Base-by-base conservation (phyloP, 2,888 invertebrate genomes). In the Eurois occulta region DNA sequence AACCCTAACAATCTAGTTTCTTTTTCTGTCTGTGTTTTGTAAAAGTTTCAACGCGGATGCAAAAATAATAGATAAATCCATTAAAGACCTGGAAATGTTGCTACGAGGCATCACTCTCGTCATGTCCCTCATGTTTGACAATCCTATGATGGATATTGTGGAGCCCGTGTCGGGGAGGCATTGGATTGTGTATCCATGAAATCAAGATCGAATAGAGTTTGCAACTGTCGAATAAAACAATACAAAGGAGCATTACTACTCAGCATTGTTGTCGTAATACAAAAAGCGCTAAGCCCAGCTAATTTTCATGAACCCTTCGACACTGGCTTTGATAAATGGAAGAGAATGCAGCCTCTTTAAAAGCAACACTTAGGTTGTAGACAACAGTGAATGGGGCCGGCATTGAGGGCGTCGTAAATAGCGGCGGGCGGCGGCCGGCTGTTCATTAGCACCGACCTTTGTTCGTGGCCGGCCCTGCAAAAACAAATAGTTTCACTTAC, bases 391-490 rank as follows among this genome's bases (percentile, higher is more conserved):
- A 90, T 82, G 77, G 85, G 75, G 80, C 83, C 77, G 80, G 83
- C 87, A 89, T 90, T 89, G 91, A 91, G 85, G 87, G 85, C 87
- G 85, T 85, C 78, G 89, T 86, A 88, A 90, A 90, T 87, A 91
- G 88, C 84, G 81, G 81, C 77, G 78, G 76, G 77, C 77, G 64
- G 64, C 85, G 77, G 77, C 81, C 75, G 79, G 77, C 82, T 75
- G 90, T 90, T 92, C 93, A 91, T 92, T 92, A 92, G 88, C 87
- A 78, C 72, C 66, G 86, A 87, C 91, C 87, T 92, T 92, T 92
- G 92, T 92, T 89, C 87, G 74, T 76, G 79, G 71, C 83, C 75
- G 86, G 86, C 86, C 90, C 84, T 84, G 81, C 85, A 82, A 86
- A 88, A 88, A 89, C 89, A 91, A 90, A 88, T 87, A 89, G 84